A percentile compares a stretch with the other conserved stretches of the same genome.
Conservation (phyloP, 2,113 vertebrate genomes). For the Passer domesticus region DNA sequence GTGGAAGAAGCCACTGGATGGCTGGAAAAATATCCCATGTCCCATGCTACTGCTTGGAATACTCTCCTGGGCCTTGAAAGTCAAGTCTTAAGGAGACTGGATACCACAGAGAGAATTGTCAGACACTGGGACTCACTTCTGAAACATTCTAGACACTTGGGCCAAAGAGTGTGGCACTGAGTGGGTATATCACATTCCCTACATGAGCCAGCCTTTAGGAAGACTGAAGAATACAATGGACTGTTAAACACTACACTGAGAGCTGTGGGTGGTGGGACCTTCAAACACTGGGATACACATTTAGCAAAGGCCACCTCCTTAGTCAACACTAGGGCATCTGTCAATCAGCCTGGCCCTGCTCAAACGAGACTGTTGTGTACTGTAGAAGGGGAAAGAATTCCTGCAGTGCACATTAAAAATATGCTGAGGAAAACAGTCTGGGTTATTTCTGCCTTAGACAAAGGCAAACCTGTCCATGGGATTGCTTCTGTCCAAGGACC, state of each 20-base stretch:
- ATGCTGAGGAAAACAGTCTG: neutral
- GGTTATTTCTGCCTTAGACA: neutral
- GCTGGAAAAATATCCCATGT: rapidly evolving
- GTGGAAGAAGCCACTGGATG: neutral
- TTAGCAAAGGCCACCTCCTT: neutral
- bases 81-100: neutral
- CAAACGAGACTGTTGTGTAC: neutral
- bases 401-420: neutral
- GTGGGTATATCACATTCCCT: neutral
- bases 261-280: neutral
- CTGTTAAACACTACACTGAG: neutral
- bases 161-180: rapidly evolving
- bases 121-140: neutral
- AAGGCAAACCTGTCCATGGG: neutral
- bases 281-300: neutral
- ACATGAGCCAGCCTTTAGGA: neutral
- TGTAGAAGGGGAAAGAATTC: neutral
- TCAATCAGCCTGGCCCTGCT: neutral
- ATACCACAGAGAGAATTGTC: neutral
- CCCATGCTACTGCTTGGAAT: neutral
- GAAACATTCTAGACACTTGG: neutral
- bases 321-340: neutral
- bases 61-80: neutral
- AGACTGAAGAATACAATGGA: neutral
- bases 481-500: neutral